Evolutionary conservation across 2,113 vertebrate genomes (phyloP).

Genomic region (Psilopogon haemacephalus): DNA sequence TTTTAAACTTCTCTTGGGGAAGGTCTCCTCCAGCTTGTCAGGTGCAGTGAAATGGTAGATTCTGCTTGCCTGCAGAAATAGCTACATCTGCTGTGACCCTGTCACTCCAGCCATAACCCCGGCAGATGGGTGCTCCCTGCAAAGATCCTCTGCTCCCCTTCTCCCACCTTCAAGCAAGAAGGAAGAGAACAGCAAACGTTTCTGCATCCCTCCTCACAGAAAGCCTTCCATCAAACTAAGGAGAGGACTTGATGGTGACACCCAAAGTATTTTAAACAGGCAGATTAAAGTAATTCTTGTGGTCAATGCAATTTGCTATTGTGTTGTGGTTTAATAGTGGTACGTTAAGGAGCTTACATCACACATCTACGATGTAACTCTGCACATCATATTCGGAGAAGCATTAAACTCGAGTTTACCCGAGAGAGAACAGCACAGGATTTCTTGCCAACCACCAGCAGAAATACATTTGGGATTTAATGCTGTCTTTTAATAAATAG

Average conservation of each 20-base stretch:
- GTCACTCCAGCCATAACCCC: too few species aligned
- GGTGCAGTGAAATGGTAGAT: not conserved
- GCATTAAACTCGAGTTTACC: not conserved
- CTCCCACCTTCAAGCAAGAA: not conserved
- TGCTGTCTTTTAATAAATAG: not conserved
- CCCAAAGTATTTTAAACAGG: not conserved
- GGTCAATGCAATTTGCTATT: not conserved
- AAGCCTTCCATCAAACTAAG: not conserved
- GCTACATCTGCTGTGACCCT: not conserved
- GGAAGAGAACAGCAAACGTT: not conserved
- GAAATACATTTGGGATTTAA: not conserved
- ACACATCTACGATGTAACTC: rapidly evolving
- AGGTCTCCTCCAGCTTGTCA: not conserved
- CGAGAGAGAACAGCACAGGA: not conserved
- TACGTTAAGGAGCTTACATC: not conserved
- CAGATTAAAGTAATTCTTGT: not conserved
- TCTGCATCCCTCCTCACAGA: not conserved
- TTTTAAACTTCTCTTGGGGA: not conserved
- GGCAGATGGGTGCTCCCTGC: not conserved
- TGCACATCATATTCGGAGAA: not conserved
- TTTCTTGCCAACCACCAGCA: not conserved
- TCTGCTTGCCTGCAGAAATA: not conserved
- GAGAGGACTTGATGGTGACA: not conserved
- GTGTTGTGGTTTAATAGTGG: rapidly evolving
- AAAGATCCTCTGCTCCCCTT: not conserved